phyloP scores from a whole-genome alignment of 2,888 invertebrate genomes.

The Clanis bilineata region DNA sequence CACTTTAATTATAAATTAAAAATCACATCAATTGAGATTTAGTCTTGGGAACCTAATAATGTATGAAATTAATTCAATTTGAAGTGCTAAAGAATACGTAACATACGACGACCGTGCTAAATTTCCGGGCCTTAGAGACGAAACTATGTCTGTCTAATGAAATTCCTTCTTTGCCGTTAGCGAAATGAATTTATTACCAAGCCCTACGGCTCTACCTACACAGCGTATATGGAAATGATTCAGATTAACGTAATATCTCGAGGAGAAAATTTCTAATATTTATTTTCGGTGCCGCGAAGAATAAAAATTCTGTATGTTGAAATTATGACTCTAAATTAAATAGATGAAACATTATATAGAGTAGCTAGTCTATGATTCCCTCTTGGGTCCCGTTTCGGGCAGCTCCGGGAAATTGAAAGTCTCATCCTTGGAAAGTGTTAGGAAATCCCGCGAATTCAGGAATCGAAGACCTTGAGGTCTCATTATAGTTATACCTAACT shows the following conservation, averaged over 20 bases:
- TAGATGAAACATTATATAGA: too few species aligned
- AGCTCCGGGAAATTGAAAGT: too few species aligned
- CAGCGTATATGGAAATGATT: neutral
- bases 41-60: neutral
- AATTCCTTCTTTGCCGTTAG: constrained; percentile 14
- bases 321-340: too few species aligned
- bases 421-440: too few species aligned
- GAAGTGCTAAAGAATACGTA: constrained; percentile 1
- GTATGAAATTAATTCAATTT: neutral
- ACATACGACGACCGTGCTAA: neutral
- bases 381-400: too few species aligned
- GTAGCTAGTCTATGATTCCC: too few species aligned
- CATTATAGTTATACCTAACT: too few species aligned
- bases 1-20: too few species aligned
- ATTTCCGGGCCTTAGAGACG: constrained; percentile 4
- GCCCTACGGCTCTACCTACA: neutral
- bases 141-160: constrained; percentile 13
- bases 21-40: too few species aligned
- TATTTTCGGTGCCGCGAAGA: neutral
- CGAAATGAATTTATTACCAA: constrained; percentile 9
- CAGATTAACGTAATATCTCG: neutral
- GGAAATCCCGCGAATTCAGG: too few species aligned
- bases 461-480: too few species aligned
- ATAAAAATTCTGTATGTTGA: neutral
- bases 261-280: neutral